Conservation (phyloP, 2,797 vertebrate species). For the Linurgus olivaceus region DNA sequence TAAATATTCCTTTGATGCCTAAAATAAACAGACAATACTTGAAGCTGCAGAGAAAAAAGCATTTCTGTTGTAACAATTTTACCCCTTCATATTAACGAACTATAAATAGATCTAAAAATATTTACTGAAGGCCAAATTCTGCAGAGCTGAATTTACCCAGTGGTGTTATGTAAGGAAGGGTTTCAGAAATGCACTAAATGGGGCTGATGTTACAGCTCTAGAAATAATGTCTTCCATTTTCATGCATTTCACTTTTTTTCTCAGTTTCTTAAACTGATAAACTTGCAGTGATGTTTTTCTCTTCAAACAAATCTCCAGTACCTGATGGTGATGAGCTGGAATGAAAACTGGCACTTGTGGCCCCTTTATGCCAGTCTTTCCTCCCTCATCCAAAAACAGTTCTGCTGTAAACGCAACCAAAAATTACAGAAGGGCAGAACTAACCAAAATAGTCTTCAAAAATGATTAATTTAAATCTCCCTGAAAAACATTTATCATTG, state of each 20-base stretch:
- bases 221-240: neutral
- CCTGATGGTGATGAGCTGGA: neutral
- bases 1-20: neutral
- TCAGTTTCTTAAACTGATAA: neutral
- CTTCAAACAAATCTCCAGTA: neutral
- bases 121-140: slow-evolving; percentile 45
- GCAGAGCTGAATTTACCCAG: neutral
- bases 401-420: neutral
- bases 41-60: neutral
- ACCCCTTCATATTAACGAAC: neutral
- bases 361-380: neutral
- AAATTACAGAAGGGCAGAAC: neutral
- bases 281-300: neutral
- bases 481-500: neutral
- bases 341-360: neutral
- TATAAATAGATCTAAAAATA: slow-evolving; percentile 45
- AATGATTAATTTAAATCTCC: neutral
- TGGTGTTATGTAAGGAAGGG: neutral
- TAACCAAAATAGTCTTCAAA: neutral
- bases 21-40: slow-evolving; percentile 6
- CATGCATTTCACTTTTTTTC: neutral
- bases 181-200: neutral
- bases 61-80: slow-evolving; percentile 12
- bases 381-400: neutral
- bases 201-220: neutral